Conservation (phyloP, 2,113 vertebrate species). For the Cynocephalus volans region DNA sequence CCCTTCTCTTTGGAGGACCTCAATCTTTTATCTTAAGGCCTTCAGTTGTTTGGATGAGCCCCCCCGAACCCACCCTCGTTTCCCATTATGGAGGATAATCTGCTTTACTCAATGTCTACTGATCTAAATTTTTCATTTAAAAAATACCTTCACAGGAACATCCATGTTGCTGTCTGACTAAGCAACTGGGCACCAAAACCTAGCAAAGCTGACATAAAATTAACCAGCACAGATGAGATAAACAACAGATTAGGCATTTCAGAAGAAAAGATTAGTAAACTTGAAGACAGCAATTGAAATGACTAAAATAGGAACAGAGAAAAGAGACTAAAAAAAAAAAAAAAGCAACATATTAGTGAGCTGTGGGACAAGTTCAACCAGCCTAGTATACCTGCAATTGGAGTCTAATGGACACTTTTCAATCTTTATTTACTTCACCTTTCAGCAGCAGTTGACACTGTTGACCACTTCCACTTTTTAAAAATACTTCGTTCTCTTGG, state of each 20-base stretch:
- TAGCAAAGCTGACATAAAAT: conserved; percentile 40
- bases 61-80: too few species aligned
- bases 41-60: not conserved
- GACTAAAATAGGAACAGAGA: conserved; percentile 32
- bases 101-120: conserved; percentile 2
- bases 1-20: not conserved
- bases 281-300: not conserved
- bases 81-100: not conserved
- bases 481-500: conserved; percentile 9
- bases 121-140: not conserved
- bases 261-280: conserved; percentile 1
- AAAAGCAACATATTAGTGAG: not conserved
- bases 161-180: not conserved
- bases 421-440: not conserved
- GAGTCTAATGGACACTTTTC: not conserved
- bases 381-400: not conserved
- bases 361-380: not conserved
- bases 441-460: not conserved
- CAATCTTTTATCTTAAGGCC: not conserved
- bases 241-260: not conserved
- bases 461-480: not conserved
- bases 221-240: not conserved
- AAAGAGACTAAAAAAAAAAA: conserved; percentile 3
- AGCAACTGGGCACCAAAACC: not conserved
- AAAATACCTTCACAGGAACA: not conserved